Evolutionary conservation across 2,113 vertebrate species (phyloP).

Genomic region (Tapirus terrestris): DNA sequence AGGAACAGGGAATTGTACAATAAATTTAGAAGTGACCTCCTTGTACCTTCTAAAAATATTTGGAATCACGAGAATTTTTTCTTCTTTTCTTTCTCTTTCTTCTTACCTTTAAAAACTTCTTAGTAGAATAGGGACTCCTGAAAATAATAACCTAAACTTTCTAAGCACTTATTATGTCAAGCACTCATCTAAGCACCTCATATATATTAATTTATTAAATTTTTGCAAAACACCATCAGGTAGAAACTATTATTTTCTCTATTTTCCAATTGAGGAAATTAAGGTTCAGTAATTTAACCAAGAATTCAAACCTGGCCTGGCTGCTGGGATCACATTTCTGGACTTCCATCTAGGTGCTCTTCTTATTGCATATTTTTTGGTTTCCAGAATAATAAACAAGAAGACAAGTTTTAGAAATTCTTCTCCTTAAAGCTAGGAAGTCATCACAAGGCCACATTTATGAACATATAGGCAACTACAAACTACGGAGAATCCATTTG

Average conservation of each 20-base stretch:
- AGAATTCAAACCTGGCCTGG: background rate
- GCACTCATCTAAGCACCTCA: background rate
- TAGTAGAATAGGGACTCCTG: background rate
- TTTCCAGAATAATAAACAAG: constrained; percentile 29
- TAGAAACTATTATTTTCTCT: background rate
- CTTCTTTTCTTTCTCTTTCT: background rate
- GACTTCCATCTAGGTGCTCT: background rate
- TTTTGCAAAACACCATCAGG: background rate
- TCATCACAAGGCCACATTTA: background rate
- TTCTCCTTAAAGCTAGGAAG: background rate
- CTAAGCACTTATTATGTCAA: background rate
- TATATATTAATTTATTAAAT: background rate
- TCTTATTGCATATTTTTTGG: background rate
- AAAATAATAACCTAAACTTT: background rate
- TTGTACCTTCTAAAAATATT: background rate
- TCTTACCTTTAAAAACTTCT: background rate
- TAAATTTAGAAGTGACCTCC: background rate
- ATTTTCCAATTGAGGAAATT: background rate
- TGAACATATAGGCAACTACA: background rate
- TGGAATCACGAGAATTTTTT: background rate
- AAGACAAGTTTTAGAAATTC: background rate
- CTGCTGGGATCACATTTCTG: background rate
- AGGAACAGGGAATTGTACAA: background rate
- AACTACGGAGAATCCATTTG: background rate
- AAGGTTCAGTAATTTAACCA: background rate